Conservation (phyloP, 2,888 invertebrate genomes). For the Noctua pronuba region DNA sequence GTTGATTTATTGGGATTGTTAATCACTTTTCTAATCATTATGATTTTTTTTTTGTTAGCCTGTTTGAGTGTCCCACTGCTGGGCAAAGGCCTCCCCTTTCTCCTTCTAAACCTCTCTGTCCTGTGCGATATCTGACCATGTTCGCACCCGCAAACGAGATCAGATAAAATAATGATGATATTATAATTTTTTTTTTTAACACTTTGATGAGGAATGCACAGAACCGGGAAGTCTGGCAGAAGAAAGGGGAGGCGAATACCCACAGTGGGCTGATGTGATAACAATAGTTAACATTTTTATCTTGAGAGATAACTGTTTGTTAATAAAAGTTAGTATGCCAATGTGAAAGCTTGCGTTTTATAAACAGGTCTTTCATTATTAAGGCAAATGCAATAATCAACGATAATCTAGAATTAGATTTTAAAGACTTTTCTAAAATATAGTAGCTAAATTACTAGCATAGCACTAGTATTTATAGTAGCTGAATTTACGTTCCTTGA, state of each 20-base stretch:
- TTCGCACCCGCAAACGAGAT: no score
- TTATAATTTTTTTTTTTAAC: background rate
- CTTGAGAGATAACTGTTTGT: background rate
- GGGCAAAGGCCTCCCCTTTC: no score
- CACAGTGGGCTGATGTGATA: background rate
- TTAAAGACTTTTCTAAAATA: background rate
- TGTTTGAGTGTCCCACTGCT: no score
- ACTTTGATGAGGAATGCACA: background rate
- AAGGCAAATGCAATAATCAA: background rate
- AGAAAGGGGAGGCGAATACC: background rate
- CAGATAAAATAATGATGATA: no score
- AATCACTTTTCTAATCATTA: conserved; percentile 2
- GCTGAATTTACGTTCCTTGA: background rate
- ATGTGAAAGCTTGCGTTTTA: background rate
- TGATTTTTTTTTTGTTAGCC: conserved; percentile 9
- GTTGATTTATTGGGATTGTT: background rate
- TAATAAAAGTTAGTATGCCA: background rate
- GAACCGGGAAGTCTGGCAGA: background rate
- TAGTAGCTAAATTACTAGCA: no score
- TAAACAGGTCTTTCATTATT: background rate
- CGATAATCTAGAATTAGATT: background rate
- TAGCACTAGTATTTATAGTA: background rate
- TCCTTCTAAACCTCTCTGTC: no score
- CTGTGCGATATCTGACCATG: no score
- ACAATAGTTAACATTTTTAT: background rate